Evolutionary conservation across 2,888 invertebrate species (phyloP), one percentile per base, ranked within the genome.

Genomic region (Drosophila parthenogenetica): DNA sequence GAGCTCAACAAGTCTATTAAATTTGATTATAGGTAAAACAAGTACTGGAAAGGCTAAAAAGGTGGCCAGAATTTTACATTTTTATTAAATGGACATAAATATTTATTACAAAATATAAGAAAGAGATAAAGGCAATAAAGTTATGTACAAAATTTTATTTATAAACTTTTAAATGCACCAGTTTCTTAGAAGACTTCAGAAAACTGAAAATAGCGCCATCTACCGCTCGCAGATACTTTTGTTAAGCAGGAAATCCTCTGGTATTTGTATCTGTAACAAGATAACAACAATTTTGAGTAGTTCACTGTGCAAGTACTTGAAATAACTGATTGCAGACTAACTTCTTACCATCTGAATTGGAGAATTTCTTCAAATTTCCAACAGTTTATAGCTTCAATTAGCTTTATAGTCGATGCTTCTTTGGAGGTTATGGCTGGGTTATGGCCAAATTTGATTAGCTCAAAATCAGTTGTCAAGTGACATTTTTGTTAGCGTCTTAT

Each of bases 401-500:
- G 43, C 22, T 48, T 63, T 22, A 53, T 40, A 22, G 60, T 10
- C 14, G 42, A 49, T 54, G 48, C 22, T 10, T 19, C 35, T 49
- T 51, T 5, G 7, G 11, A 48, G 55, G 55, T 69, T 57, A 68
- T 60, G 64, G 53, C 25, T 14, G 14, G 35, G 58, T 61, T 68
- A 22, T 39, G 19, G 5, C 11, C 16, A 16, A 57, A 69, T 83
- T 68, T 72, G 59, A 78, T 73, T 64, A 69, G 61, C 58, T 51
- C 19, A 46, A 59, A 60, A 57, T 60, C 58, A 25, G 37, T 49
- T 74, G 32, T 22, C 16, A 13, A 57, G 25, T n/a, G 40, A 17
- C 48, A 70, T 51, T 70, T 70, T 73, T 53, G 49, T 65, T 55
- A 63, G 77, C 81, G 74, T 69, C 83, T 83, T 81, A 72, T 68